phyloP scores from a whole-genome alignment of 2,888 invertebrate species.

The Amphipoea lucens region DNA sequence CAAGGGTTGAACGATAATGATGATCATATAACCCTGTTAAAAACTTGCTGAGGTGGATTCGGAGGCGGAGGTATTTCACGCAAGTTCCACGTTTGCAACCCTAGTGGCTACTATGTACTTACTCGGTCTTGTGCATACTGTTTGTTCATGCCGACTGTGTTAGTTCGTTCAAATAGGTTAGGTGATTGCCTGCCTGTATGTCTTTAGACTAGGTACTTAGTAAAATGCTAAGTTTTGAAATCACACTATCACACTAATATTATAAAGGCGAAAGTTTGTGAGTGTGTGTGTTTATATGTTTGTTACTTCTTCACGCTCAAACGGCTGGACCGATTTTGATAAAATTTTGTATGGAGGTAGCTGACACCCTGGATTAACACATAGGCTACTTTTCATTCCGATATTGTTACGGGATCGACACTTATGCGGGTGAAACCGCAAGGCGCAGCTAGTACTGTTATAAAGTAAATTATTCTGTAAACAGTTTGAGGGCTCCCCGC shows the following conservation, averaged over 20 bases:
- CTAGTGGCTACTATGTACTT: background rate
- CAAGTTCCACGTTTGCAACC: background rate
- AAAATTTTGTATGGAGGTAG: no score
- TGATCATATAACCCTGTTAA: background rate
- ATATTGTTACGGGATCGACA: no score
- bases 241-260: background rate
- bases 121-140: conserved; percentile 41
- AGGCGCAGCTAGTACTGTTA: background rate
- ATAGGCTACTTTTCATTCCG: no score
- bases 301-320: no score
- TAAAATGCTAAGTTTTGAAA: background rate
- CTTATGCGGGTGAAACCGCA: no score
- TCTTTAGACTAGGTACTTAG: background rate
- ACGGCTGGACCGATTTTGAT: no score
- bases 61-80: background rate
- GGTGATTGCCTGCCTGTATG: conserved; percentile 20
- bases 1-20: background rate
- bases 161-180: conserved; percentile 24
- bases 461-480: background rate
- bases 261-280: no score
- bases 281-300: no score
- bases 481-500: background rate
- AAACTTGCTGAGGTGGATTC: no score
- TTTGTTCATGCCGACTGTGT: conserved; percentile 28
- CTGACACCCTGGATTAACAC: no score